Evolutionary conservation across 2,113 vertebrate species (phyloP).

Genomic region (Caranx ignobilis): DNA sequence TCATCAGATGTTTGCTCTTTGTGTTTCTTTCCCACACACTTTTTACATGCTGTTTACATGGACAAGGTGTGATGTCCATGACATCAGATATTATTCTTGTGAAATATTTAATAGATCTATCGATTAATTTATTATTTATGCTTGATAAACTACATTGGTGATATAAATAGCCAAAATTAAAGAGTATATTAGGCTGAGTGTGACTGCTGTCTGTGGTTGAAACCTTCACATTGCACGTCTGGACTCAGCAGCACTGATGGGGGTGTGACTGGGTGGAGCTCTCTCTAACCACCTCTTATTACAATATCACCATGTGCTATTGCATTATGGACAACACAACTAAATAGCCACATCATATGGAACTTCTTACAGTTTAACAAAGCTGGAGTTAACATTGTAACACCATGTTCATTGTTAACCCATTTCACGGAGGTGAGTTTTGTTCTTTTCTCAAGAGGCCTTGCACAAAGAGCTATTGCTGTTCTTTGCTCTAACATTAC

Average conservation of each 20-base stretch:
- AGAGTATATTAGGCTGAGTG: neutral
- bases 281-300: too few species aligned
- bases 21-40: constrained; percentile 2
- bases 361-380: neutral
- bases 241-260: neutral
- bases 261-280: neutral
- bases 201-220: neutral
- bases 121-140: neutral
- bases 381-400: neutral
- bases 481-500: neutral
- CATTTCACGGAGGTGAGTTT: neutral
- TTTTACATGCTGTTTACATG: neutral
- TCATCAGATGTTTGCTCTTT: constrained; percentile 27
- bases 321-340: too few species aligned
- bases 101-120: neutral
- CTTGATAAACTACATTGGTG: too few species aligned
- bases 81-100: neutral
- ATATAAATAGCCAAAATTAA: neutral
- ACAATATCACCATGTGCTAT: too few species aligned
- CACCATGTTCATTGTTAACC: neutral
- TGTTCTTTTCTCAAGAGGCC: neutral
- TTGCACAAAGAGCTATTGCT: neutral
- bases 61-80: neutral
- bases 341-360: neutral
- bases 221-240: neutral